A percentile compares a stretch with the other conserved stretches of the same genome.
Evolutionary conservation across 2,797 vertebrate genomes (phyloP).

Genomic region (Odontamblyopus lacepedii): DNA sequence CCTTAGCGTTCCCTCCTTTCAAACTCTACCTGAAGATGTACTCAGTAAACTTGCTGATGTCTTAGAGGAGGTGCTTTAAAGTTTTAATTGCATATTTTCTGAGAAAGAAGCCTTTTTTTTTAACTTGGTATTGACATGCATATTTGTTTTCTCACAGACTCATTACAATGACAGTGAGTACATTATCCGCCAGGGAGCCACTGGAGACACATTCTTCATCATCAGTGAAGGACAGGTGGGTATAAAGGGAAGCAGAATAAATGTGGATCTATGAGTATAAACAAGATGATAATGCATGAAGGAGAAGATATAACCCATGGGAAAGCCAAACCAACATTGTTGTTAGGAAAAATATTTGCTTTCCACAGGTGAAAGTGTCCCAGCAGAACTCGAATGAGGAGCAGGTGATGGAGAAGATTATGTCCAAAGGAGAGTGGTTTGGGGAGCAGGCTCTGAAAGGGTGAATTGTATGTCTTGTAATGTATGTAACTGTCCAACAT

Average conservation of each 20-base stretch:
- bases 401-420: slow-evolving; percentile 54
- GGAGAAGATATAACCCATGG: not conserved
- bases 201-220: slow-evolving; percentile 81
- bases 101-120: not conserved
- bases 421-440: slow-evolving; percentile 77
- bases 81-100: not conserved
- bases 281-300: not conserved
- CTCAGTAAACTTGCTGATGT: slow-evolving; percentile 76
- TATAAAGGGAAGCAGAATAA: not conserved
- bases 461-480: slow-evolving; percentile 37
- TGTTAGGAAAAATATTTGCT: not conserved
- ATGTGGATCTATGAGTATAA: not conserved
- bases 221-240: slow-evolving; percentile 80
- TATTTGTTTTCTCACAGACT: slow-evolving; percentile 54
- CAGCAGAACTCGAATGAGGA: slow-evolving; percentile 62
- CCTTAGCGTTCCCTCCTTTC: slow-evolving; percentile 71
- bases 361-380: slow-evolving; percentile 69
- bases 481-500: not conserved
- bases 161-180: slow-evolving; percentile 74
- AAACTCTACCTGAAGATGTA: slow-evolving; percentile 68
- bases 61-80: slow-evolving; percentile 70
- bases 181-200: slow-evolving; percentile 79
- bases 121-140: slow-evolving; percentile 5
- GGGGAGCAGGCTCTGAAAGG: slow-evolving; percentile 79
- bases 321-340: not conserved